Conservation (phyloP, 2,113 vertebrate genomes). For the Psettodes erumei region DNA sequence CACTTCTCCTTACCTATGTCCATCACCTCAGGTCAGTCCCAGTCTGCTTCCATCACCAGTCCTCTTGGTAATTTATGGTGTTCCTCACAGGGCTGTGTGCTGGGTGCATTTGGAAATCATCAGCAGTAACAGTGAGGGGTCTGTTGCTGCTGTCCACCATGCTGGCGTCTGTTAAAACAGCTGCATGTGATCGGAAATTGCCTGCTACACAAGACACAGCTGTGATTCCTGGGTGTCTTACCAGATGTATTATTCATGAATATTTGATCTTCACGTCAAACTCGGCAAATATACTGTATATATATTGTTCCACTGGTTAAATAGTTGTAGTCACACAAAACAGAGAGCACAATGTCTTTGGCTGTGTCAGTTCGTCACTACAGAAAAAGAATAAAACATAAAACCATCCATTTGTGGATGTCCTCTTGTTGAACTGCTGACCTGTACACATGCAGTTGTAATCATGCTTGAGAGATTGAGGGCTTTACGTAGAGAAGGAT, state of each 20-base stretch:
- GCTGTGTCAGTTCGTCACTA: conserved; percentile 13
- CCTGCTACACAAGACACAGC: conserved; percentile 45
- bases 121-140: conserved; percentile 18
- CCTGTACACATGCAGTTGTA: conserved; percentile 9
- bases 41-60: conserved; percentile 1
- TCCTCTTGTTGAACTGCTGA: conserved; percentile 46
- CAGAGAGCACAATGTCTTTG: not conserved
- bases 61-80: conserved; percentile 23
- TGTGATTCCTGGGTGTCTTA: conserved; percentile 27
- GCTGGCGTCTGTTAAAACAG: conserved; percentile 49
- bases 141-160: conserved; percentile 18
- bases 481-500: not conserved
- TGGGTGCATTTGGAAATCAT: conserved; percentile 36
- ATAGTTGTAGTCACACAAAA: conserved; percentile 18
- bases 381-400: not conserved
- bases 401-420: conserved; percentile 21
- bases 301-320: conserved; percentile 35
- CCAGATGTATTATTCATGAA: conserved; percentile 63
- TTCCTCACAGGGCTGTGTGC: not conserved
- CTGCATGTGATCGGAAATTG: conserved; percentile 34
- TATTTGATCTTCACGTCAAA: conserved; percentile 54
- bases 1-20: conserved; percentile 31
- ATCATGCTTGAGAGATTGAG: conserved; percentile 15
- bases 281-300: not conserved
- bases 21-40: conserved; percentile 43